phyloP scores from a whole-genome alignment of 2,113 vertebrate species.

The Columbina picui region DNA sequence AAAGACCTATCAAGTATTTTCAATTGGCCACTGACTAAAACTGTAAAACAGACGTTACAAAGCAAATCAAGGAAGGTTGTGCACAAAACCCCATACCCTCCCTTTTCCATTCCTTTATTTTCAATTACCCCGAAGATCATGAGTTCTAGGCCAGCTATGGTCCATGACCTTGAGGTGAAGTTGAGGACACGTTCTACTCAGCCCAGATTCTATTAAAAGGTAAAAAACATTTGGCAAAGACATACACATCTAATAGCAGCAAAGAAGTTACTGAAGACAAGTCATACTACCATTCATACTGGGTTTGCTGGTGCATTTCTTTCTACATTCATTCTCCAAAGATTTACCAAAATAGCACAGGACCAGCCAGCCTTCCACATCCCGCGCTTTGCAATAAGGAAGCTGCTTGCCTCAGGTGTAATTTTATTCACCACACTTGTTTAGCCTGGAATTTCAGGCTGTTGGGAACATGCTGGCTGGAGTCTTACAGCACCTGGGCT shows the following conservation, averaged over 20 bases:
- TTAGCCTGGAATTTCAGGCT: neutral
- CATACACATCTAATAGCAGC: conserved; percentile 28
- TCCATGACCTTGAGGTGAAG: neutral
- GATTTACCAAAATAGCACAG: neutral
- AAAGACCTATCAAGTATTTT: neutral
- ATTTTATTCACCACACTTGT: neutral
- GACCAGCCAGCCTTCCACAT: neutral
- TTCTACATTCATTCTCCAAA: conserved; percentile 42
- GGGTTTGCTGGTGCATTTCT: conserved; percentile 49
- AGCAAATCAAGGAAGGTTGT: neutral
- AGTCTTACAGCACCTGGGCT: neutral
- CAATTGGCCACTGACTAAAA: neutral
- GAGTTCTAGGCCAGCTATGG: conserved; percentile 16
- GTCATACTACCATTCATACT: neutral
- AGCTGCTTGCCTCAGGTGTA: neutral
- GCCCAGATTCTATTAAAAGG: neutral
- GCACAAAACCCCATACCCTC: neutral
- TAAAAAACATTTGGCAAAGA: neutral
- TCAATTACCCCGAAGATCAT: neutral
- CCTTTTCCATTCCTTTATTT: conserved; percentile 12
- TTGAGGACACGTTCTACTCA: neutral
- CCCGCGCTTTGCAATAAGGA: neutral
- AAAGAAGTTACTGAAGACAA: conserved; percentile 5
- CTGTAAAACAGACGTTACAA: neutral
- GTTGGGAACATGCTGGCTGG: neutral